A percentile compares a stretch with the other conserved stretches of the same genome.
These are phyloP conservation scores for Pristionchus fissidentatus DNA, from an alignment of 2,888 invertebrate species.

Conservation along the genomic window DNA sequence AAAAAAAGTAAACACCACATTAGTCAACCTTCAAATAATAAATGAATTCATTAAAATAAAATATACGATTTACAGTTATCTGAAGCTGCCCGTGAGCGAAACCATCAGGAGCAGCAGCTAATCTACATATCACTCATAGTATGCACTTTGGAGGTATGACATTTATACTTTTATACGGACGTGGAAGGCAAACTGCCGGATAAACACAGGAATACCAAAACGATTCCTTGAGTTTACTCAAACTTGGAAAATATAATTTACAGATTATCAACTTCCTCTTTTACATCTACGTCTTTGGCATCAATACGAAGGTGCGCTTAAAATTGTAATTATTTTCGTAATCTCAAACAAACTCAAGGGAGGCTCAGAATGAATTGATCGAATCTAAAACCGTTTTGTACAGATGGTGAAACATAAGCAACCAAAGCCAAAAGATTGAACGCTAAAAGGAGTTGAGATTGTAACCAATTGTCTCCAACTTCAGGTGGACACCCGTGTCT, in stretches of 20 bases:
- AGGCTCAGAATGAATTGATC: background rate
- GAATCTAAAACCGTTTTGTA: no score
- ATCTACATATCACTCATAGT: constrained; percentile 36
- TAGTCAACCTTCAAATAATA: no score
- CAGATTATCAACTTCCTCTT: constrained; percentile 41
- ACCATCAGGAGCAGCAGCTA: constrained; percentile 21
- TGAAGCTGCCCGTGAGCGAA: background rate
- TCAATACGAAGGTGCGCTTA: constrained; percentile 18
- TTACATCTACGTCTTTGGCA: constrained; percentile 26
- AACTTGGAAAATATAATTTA: background rate
- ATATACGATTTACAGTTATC: constrained; percentile 5
- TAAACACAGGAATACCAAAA: background rate
- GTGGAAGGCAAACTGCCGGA: no score
- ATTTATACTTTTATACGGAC: no score
- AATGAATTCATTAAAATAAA: no score
- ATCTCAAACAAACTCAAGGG: background rate
- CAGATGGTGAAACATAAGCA: no score
- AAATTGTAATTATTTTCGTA: background rate
- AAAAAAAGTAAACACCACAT: no score
- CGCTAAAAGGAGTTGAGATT: no score
- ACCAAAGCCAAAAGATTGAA: no score
- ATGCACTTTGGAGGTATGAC: constrained; percentile 19
- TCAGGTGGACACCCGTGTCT: constrained; percentile 26
- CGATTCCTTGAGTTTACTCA: no score
- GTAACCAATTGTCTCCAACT: background rate